Base-by-base conservation (phyloP, 2,888 invertebrate species). In the Thyatira batis region DNA sequence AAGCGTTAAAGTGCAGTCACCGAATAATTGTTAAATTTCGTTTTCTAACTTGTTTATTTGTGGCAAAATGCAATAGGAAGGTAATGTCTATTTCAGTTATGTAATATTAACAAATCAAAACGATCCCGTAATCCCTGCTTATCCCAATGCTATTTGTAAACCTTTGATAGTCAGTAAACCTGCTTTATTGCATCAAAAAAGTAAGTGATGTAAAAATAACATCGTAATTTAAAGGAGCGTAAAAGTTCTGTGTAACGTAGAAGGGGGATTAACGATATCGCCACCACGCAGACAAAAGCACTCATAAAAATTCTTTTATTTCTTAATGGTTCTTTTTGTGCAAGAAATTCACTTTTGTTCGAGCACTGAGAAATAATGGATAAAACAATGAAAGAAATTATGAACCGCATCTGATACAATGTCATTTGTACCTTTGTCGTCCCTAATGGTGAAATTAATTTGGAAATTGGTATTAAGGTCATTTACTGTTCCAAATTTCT, bases 241-340 rank as follows among this genome's bases (percentile, higher is more conserved):
- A 69, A 81, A 82, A 52, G 51, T 45, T 30, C 39, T 69, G 65
- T 73, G 70, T 74, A 76, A 65, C 71, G 67, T 65, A 72, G 73
- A 69, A 65, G 61, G 65, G 65, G 78, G 76, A 83, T 84, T 84
- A 83, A 80, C 73, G 74, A 74, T 79, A 81, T 79, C 76, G 73
- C 73, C 67, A 67, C 73, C 64, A 74, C 73, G 72, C 76, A 78
- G 71, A 80, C 78, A 73, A 71, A 75, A 73, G 71, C 71, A 70
- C 65, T 72, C 75, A 71, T 79, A 80, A 80, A 79, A 73, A 72
- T 65, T 69, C 63, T 71, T 80, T 78, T 73, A 73, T 71, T 65
- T 67, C 66, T 65, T 68, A 65, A 64, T 65, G 57, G 67, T 68
- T 67, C 69, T 69, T 68, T 73, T 70, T 71, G 64, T 71, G 63